Conservation (phyloP, 2,113 vertebrate genomes). For the Paradisaea rubra region DNA sequence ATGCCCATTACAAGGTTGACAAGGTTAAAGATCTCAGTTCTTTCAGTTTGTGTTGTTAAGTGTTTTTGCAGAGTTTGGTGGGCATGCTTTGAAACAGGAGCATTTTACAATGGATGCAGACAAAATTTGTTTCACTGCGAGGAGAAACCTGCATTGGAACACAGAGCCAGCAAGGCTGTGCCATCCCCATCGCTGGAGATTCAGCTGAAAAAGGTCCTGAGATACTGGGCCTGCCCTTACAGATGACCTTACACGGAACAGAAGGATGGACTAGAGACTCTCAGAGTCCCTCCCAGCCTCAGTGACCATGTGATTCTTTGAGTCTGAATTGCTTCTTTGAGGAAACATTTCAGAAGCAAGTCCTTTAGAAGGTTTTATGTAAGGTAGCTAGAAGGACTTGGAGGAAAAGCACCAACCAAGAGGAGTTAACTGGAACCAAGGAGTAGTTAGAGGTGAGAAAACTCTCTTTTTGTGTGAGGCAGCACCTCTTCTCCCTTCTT, state of each 20-base stretch:
- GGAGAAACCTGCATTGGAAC: background rate
- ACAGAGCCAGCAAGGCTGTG: background rate
- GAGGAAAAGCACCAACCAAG: background rate
- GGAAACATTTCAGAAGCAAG: background rate
- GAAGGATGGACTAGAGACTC: background rate
- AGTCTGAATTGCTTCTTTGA: background rate
- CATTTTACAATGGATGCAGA: background rate
- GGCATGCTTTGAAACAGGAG: background rate
- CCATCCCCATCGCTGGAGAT: accelerated
- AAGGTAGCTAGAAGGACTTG: background rate
- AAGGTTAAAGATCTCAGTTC: background rate
- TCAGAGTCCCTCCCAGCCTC: background rate
- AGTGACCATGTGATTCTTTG: background rate
- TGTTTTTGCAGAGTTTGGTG: background rate
- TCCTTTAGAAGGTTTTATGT: background rate
- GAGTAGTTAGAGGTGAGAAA: background rate
- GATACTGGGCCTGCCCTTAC: background rate
- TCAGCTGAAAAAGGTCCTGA: background rate
- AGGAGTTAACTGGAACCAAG: background rate
- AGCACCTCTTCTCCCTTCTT: background rate
- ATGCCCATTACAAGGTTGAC: background rate
- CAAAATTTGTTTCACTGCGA: background rate
- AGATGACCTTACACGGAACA: background rate
- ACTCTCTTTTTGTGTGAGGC: background rate
- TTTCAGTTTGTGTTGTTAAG: background rate